phyloP scores from a whole-genome alignment of 1,140 invertebrate genomes.

The Cydia splendana region DNA sequence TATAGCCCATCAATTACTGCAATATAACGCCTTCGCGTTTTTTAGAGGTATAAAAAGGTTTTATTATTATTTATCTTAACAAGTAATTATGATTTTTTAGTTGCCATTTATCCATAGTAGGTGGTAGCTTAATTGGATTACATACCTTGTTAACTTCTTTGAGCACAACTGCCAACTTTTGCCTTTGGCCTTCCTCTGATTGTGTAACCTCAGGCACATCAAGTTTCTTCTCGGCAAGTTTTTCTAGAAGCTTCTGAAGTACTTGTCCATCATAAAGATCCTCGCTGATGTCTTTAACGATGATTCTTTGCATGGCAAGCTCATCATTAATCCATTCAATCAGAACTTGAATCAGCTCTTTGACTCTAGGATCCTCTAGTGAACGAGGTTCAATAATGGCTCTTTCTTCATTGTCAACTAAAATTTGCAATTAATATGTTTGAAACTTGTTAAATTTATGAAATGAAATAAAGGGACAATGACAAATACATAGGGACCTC shows the following conservation, averaged over 20 bases:
- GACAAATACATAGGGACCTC: neutral
- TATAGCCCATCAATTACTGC: neutral
- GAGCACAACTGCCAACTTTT: conserved; percentile 95
- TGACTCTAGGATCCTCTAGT: conserved; percentile 92
- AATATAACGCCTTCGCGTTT: no score
- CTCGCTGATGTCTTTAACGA: conserved; percentile 97
- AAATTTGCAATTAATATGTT: conserved; percentile 38
- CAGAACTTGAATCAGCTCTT: conserved; percentile 92
- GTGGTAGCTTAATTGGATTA: neutral
- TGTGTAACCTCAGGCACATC: conserved; percentile 99
- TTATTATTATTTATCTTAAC: no score
- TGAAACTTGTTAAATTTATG: no score
- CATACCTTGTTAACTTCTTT: conserved; percentile 88
- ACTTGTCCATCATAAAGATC: conserved; percentile 99
- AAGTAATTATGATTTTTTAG: no score
- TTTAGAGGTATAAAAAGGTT: no score
- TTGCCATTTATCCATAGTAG: no score
- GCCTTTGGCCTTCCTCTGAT: conserved; percentile 98
- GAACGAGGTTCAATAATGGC: conserved; percentile 96
- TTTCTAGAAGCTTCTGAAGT: conserved; percentile 97
- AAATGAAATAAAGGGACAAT: no score
- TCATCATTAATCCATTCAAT: conserved; percentile 99
- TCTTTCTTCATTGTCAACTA: conserved; percentile 97
- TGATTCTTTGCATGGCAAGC: conserved; percentile 97
- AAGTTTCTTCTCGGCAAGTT: conserved; percentile 92